Conservation (phyloP, 1,140 invertebrate species). For the Ditylenchus dipsaci region DNA sequence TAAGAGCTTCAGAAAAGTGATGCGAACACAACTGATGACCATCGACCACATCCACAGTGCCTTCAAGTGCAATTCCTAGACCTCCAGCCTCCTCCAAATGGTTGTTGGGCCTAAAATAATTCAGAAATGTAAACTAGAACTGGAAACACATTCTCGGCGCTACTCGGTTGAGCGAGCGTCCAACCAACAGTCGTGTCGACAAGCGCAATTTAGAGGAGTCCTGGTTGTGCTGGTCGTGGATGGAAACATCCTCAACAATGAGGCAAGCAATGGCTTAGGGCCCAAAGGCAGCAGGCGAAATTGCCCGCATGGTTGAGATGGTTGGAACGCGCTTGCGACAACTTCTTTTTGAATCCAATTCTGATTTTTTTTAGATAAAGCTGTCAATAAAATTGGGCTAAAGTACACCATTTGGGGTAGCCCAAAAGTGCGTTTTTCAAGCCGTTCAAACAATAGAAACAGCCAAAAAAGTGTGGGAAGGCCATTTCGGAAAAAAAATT, state of each 20-base stretch:
- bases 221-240: slow-evolving; percentile 14
- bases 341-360: background rate
- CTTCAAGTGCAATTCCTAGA: slow-evolving; percentile 88
- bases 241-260: slow-evolving; percentile 5
- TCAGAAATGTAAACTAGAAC: no score
- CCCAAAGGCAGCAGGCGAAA: slow-evolving; percentile 33
- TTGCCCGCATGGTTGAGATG: slow-evolving; percentile 27
- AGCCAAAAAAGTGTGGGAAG: no score
- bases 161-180: slow-evolving; percentile 11
- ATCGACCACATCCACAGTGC: slow-evolving; percentile 88
- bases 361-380: no score
- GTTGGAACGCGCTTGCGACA: slow-evolving; percentile 21
- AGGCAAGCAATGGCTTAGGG: slow-evolving; percentile 25
- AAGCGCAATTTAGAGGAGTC: slow-evolving; percentile 12
- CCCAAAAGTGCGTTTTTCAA: no score
- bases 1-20: slow-evolving; percentile 85
- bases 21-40: slow-evolving; percentile 68
- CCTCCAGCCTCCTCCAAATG: slow-evolving; percentile 68
- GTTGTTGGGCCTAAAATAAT: slow-evolving; percentile 37
- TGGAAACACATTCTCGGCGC: slow-evolving; percentile 14
- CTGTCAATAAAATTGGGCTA: no score
- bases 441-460: no score
- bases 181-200: slow-evolving; percentile 27
- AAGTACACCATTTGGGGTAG: no score
- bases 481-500: no score